These are phyloP conservation scores for Deroptyus accipitrinus DNA, from an alignment of 2,113 vertebrate genomes.

Conservation along the genomic window DNA sequence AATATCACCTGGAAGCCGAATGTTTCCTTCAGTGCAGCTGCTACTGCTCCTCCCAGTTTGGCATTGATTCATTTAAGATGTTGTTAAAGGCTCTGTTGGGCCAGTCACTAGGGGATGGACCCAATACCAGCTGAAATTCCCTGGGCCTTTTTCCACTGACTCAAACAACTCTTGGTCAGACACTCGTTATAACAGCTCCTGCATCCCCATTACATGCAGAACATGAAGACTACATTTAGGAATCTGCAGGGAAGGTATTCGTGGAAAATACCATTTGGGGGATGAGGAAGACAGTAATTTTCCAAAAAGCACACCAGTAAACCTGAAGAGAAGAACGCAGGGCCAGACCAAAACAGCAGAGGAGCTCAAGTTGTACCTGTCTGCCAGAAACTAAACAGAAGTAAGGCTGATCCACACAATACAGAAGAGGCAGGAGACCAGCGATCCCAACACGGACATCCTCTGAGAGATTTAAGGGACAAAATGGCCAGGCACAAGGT, in stretches of 20 bases:
- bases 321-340: background rate
- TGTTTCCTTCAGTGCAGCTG: constrained; percentile 4
- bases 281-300: background rate
- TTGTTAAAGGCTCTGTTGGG: background rate
- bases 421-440: background rate
- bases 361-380: background rate
- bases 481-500: background rate
- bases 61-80: background rate
- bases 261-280: background rate
- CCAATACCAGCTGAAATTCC: background rate
- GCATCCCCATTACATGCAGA: background rate
- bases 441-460: background rate
- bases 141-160: background rate
- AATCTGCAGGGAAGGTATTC: background rate
- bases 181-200: background rate
- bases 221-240: background rate
- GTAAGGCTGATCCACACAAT: background rate
- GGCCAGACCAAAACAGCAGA: background rate
- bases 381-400: background rate
- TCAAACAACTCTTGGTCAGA: background rate
- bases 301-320: background rate
- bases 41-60: constrained; percentile 7
- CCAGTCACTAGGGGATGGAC: background rate
- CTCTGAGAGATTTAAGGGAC: background rate
- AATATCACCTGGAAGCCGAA: constrained; percentile 1